Conservation (phyloP, 1,140 invertebrate species). For the Dendrolimus punctatus region DNA sequence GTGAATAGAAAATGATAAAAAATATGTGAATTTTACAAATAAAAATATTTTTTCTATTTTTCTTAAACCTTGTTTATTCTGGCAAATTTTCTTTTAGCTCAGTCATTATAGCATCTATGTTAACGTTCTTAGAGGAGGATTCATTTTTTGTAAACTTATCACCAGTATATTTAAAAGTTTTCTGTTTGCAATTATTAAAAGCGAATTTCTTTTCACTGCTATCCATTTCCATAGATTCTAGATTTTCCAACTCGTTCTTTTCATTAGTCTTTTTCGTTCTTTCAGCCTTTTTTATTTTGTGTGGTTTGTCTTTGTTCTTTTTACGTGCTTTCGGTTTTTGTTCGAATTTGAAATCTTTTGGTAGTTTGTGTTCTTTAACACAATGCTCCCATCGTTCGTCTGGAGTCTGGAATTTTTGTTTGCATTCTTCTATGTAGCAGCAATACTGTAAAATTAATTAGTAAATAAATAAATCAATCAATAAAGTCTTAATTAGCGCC, state of each 20-base stretch:
- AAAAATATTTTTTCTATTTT: neutral
- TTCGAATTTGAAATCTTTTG: conserved; percentile 76
- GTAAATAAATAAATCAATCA: conserved; percentile 14
- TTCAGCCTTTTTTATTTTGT: conserved; percentile 12
- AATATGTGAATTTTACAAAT: too few relatives aligned
- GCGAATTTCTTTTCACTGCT: conserved; percentile 29
- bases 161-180: conserved; percentile 41
- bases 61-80: conserved; percentile 12
- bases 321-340: conserved; percentile 33
- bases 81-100: conserved; percentile 57
- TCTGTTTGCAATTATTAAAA: conserved; percentile 48
- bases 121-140: conserved; percentile 20
- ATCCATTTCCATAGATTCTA: conserved; percentile 36
- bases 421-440: conserved; percentile 78
- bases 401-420: conserved; percentile 70
- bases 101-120: conserved; percentile 44
- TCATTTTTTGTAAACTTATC: conserved; percentile 43
- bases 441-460: conserved; percentile 71
- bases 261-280: conserved; percentile 1
- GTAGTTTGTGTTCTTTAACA: conserved; percentile 75
- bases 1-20: too few relatives aligned
- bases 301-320: conserved; percentile 13
- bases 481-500: neutral
- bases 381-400: conserved; percentile 75
- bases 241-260: neutral